These are phyloP conservation scores for Sebastolobus altivelis DNA, from an alignment of 2,797 vertebrate species.

Conservation along the genomic window DNA sequence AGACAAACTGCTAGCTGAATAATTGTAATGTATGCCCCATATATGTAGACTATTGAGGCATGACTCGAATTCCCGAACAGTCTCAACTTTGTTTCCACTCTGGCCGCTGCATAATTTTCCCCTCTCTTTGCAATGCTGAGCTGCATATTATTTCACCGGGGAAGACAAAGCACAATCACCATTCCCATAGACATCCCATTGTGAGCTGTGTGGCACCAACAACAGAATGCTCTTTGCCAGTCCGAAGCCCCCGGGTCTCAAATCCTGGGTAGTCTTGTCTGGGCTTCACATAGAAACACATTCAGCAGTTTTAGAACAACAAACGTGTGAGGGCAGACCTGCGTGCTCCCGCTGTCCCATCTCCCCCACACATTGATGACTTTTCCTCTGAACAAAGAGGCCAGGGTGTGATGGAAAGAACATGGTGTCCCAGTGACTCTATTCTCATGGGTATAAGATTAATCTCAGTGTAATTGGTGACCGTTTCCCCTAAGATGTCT, in stretches of 20 bases:
- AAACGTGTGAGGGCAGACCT: conserved; percentile 65
- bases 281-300: conserved; percentile 74
- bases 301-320: conserved; percentile 75
- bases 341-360: conserved; percentile 39
- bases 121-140: conserved; percentile 71
- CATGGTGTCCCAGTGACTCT: conserved; percentile 52
- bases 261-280: conserved; percentile 72
- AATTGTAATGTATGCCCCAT: conserved; percentile 18
- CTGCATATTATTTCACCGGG: conserved; percentile 79
- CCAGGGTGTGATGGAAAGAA: conserved; percentile 58
- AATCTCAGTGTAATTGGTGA: conserved; percentile 38
- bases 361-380: conserved; percentile 47
- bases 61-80: conserved; percentile 71
- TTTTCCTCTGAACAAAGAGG: conserved; percentile 43
- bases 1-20: conserved; percentile 12
- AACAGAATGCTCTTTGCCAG: conserved; percentile 77
- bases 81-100: conserved; percentile 74
- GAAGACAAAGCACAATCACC: conserved; percentile 84
- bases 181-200: conserved; percentile 80
- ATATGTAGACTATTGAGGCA: conserved; percentile 48
- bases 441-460: conserved; percentile 39
- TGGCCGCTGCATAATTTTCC: conserved; percentile 65
- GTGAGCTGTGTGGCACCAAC: conserved; percentile 75
- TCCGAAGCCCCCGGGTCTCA: conserved; percentile 70
- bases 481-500: conserved; percentile 40